Base-by-base conservation (phyloP, 2,888 invertebrate genomes). In the Parnassius smintheus region DNA sequence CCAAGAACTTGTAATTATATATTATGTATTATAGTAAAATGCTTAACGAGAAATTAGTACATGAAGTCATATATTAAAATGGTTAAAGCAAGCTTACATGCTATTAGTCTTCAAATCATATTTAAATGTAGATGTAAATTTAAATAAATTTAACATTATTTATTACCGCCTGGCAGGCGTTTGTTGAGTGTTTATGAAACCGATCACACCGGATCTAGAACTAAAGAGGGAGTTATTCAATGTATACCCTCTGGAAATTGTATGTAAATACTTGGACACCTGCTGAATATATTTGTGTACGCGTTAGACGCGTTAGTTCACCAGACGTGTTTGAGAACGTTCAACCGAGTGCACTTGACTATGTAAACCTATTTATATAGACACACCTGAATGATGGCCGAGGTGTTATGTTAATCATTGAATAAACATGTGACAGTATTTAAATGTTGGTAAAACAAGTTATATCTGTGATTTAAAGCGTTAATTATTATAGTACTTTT, bases 251-350 rank as follows among this genome's bases (percentile, higher is more conserved):
- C 81, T 82, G 80, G 83, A 90, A 91, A 90, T 88, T 88, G 88
- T 91, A 91, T 91, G 90, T 89, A 86, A 91, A 91, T 91, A 86
- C 70, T 80, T 78, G 83, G 85, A 88, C 91, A 91, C 90, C 90
- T 91, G 91, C 88, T 85, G 91, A 86, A 91, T 91, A 89, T 83
- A 86, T 88, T 90, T 86, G 84, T 83, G 73, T 79, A 75, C 78
- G 75, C 76, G 78, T 71, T 74, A 77, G 77, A 75, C 78, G 75
- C 76, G 78, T 71, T 74, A 77, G 77, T 73, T 76, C 75, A 74
- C 75, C 77, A 78, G 80, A 75, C 80, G 73, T 84, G 82, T 86
- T 85, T 83, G 84, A 80, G 87, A 82, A 83, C 80, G 82, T 80
- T 84, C 81, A 78, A 78, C 78, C 77, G 80, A 85, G 85, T 83